Evolutionary conservation across 2,888 invertebrate species (phyloP).

Genomic region (Limnephilus marmoratus): DNA sequence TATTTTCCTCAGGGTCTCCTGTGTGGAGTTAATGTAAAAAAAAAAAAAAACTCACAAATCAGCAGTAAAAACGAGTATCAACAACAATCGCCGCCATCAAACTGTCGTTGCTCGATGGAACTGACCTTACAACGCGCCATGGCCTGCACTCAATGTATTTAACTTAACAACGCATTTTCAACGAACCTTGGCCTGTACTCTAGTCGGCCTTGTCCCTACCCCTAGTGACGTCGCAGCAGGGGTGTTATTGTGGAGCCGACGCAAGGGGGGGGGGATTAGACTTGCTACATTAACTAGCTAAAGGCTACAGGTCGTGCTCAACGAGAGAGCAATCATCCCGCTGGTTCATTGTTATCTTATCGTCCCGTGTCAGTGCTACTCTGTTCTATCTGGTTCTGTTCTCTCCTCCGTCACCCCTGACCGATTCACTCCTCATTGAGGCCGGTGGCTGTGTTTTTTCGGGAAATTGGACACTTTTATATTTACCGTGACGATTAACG

Average conservation of each 20-base stretch:
- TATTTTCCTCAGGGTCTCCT: no score
- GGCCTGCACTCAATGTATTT: no score
- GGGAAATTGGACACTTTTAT: not conserved
- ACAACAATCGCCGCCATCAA: no score
- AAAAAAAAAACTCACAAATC: no score
- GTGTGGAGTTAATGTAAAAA: no score
- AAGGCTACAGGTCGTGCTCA: slow-evolving; percentile 45
- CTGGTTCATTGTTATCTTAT: slow-evolving; percentile 35
- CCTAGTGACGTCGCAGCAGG: not conserved
- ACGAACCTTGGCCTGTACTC: no score
- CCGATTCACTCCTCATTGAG: not conserved
- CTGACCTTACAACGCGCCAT: no score
- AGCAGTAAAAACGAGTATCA: no score
- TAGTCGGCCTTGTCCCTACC: not conserved
- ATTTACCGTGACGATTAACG: no score
- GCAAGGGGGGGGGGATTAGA: slow-evolving; percentile 12
- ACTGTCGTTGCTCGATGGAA: no score
- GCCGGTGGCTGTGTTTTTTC: not conserved
- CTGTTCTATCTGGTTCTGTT: not conserved
- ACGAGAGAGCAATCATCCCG: slow-evolving; percentile 52
- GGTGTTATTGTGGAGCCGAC: not conserved
- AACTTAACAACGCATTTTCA: no score
- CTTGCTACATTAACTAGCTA: not conserved
- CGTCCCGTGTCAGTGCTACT: slow-evolving; percentile 7
- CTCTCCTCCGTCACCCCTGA: not conserved